A percentile compares a stretch with the other conserved stretches of the same genome.
Evolutionary conservation across 2,888 invertebrate genomes (phyloP).

Genomic region (Eristalis pertinax): DNA sequence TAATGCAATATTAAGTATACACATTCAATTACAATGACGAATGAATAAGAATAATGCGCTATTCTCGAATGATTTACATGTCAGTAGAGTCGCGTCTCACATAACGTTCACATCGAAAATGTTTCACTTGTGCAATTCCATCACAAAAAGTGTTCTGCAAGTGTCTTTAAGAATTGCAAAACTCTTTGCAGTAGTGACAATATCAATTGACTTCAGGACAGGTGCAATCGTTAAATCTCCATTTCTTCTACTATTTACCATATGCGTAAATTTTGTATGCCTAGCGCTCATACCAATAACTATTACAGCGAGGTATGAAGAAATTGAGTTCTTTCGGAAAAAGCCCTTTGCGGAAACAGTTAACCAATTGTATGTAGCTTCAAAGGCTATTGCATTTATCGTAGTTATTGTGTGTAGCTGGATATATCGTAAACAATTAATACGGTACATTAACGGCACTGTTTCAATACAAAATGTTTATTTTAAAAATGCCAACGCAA

Average conservation of each 20-base stretch:
- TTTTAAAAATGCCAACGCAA: neutral
- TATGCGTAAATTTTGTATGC: neutral
- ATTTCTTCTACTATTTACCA: neutral
- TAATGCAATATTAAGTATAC: too few relatives aligned
- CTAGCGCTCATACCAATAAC: neutral
- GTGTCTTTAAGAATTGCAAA: neutral
- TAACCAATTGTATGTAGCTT: neutral
- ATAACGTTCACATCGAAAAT: neutral
- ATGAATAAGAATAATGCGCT: too few relatives aligned
- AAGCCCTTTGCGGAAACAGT: conserved; percentile 2
- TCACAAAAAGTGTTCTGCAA: neutral
- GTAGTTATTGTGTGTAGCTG: neutral
- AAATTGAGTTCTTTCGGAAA: neutral
- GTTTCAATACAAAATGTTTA: neutral
- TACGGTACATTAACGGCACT: neutral
- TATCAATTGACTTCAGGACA: conserved; percentile 11
- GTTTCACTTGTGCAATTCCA: neutral
- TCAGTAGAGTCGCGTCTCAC: too few relatives aligned
- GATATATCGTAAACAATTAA: neutral
- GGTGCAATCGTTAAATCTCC: neutral
- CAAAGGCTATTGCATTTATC: neutral
- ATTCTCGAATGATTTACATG: too few relatives aligned
- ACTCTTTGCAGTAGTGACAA: neutral
- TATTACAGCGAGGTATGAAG: neutral
- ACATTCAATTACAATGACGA: too few relatives aligned